Evolutionary conservation across 2,888 invertebrate genomes (phyloP), one percentile per base, ranked within the genome.

Genomic region (Stratiomys singularior): DNA sequence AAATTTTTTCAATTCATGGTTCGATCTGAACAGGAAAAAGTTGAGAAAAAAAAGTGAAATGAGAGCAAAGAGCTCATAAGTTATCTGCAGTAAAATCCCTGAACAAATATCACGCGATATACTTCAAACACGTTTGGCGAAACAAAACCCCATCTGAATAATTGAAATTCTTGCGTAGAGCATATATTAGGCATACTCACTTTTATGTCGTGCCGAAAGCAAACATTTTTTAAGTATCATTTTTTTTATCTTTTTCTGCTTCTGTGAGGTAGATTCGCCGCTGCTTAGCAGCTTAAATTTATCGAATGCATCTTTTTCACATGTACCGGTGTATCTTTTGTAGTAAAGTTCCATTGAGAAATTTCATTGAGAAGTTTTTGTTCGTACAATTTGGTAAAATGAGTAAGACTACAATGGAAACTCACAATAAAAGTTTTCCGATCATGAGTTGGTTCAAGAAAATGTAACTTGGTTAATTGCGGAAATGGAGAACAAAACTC

Each of bases 161-260:
- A 25, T 21, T 60, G 60, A 60, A 60, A 60, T 60, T 60, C 60
- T 60, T 60, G 18, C 21, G 60, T 60, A 23, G 23, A 60, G 60
- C 60, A 21, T 23, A 18, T 21, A 23, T 23, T 23, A 18, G 21
- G 60, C 5, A 23, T 23, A 25, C 23, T 13, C 15, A 21, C 60
- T 60, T 60, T 60, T 21, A 60, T 60, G 23, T 60, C 60, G 23
- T 23, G 21, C 60, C 25, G 23, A 21, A 60, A 25, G 15, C 60
- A 60, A 60, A 4, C 25, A 60, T 60, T 60, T 37, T 37, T 37
- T 37, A n/a, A n/a, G n/a, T n/a, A n/a, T n/a, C n/a, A n/a, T n/a
- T n/a, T n/a, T n/a, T n/a, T n/a, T n/a, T n/a, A n/a, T n/a, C n/a
- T n/a, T n/a, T n/a, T 9, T 9, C 3, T 9, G 9, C 37, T 37